Base-by-base conservation (phyloP, 2,797 vertebrate species). In the Coracias cyanogaster region DNA sequence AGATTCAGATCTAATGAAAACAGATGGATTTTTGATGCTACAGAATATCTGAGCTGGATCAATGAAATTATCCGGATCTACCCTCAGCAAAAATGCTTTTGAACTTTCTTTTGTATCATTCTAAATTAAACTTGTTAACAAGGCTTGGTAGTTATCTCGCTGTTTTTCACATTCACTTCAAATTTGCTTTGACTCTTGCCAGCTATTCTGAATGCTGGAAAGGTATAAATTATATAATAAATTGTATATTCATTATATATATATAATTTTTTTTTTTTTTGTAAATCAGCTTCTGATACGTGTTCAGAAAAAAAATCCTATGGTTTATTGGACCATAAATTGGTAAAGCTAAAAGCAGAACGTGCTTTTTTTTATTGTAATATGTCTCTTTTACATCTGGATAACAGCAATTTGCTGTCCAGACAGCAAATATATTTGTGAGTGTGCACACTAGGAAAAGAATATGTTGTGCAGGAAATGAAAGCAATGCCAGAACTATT, bases 311-410 rank as follows among this genome's bases (percentile, higher is more conserved):
- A 67, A 6, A 93, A 92, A 90, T 82, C 4, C 15, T 93, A 52
- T 51, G 25, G 20, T 92, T 81, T 93, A 90, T 52, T 77, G 88
- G 90, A 79, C 58, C 41, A 49, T 87, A 91, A 96, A 87, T 54
- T 66, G 46, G 24, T 57, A 49, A 87, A 51, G 10, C 35, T 95
- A 92, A 95, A 96, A 94, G 28, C 15, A 93, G 79, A 95, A 86
- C 5, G 6, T 78, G n/a, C 2, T 60, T 96, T 92, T 92, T 80
- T 37, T 37, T 48, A 88, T 82, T 77, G 57, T 45, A 91, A 26
- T 15, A 14, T 41, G 12, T 65, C 88, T 94, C 11, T 93, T 94
- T 96, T 96, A 76, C 86, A 39, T 88, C 55, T 86, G 54, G 45
- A 51, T 90, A 89, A 72, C 69, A 82, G 39, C 80, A 46, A 81